Conservation (phyloP, 2,888 invertebrate genomes). For the Calameuta filiformis region DNA sequence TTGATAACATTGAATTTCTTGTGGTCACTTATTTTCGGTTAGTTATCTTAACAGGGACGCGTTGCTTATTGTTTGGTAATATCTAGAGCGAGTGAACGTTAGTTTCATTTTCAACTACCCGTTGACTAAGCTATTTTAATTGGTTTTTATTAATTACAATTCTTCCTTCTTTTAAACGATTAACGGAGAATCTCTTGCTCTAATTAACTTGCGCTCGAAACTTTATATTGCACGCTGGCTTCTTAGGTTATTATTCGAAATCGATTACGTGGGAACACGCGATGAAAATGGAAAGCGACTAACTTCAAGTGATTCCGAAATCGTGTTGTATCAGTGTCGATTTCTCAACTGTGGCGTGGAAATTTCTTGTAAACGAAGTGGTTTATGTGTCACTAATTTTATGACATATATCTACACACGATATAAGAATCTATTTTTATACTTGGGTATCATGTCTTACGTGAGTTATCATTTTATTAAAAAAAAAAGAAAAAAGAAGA, state of each 20-base stretch:
- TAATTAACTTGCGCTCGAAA: neutral
- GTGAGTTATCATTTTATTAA: neutral
- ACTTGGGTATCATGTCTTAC: neutral
- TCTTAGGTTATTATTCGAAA: conserved; percentile 20
- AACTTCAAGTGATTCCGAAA: conserved; percentile 8
- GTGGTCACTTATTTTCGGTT: no score
- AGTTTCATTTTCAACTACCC: neutral
- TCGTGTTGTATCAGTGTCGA: neutral
- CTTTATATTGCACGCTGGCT: neutral
- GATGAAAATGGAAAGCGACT: conserved; percentile 45
- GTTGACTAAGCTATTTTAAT: neutral
- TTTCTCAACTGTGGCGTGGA: neutral
- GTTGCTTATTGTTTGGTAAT: neutral
- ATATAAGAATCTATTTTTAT: neutral
- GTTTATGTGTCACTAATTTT: neutral
- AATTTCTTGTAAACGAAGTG: neutral
- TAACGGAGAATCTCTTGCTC: neutral
- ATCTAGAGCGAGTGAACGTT: neutral
- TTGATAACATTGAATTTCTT: neutral
- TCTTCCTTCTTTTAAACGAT: neutral
- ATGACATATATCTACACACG: neutral
- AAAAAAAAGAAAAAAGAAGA: neutral
- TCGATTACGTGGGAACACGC: conserved; percentile 42
- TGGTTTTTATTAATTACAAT: neutral
- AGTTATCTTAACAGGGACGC: no score